phyloP scores from a whole-genome alignment of 1,140 invertebrate species.

The Aphidius gifuensis region DNA sequence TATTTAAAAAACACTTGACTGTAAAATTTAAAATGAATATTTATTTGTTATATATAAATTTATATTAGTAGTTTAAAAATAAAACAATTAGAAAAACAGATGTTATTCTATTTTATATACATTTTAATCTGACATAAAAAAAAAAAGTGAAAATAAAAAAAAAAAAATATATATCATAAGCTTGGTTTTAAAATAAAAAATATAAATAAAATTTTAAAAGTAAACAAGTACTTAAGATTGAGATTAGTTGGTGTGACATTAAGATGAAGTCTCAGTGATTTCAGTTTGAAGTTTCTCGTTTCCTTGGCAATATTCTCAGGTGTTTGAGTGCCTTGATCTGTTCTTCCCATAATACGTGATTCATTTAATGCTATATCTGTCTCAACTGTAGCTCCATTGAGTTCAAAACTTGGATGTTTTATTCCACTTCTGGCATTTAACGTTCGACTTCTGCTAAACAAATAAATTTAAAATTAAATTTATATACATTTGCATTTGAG shows the following conservation, averaged over 20 bases:
- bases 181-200: no score
- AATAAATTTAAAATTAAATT: no score
- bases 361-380: conserved; percentile 34
- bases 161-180: background rate
- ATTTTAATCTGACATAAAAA: no score
- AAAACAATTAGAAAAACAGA: no score
- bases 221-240: conserved; percentile 61
- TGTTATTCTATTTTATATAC: no score
- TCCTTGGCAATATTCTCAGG: conserved; percentile 67
- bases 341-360: conserved; percentile 41
- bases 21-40: no score
- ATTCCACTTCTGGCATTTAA: conserved; percentile 47
- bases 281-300: conserved; percentile 63
- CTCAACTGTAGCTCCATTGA: conserved; percentile 52
- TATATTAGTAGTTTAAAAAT: no score
- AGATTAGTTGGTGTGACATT: conserved; percentile 60
- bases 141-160: no score
- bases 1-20: no score
- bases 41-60: no score
- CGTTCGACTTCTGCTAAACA: conserved; percentile 21
- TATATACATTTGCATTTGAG: no score
- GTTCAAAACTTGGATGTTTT: conserved; percentile 57
- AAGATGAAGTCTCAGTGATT: conserved; percentile 65
- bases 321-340: conserved; percentile 66
- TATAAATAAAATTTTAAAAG: background rate